Evolutionary conservation across 2,797 vertebrate genomes (phyloP), one percentile per base, ranked within the genome.

Genomic region (Melanotaenia nigrans): DNA sequence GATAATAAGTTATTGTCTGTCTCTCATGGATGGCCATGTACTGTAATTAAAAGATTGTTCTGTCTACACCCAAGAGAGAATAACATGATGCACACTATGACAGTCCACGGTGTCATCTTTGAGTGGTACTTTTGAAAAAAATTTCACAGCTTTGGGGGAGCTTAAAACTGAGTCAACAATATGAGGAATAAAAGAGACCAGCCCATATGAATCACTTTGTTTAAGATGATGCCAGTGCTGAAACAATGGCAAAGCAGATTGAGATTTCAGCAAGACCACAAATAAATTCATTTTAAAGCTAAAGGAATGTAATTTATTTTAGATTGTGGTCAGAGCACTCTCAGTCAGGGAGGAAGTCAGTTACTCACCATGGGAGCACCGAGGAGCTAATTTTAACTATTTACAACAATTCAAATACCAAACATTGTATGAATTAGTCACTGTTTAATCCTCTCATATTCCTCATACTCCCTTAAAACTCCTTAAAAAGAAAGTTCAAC

Each of bases 31-130:
- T 30, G 4, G 13, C 12, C 33, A 6, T 51, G 62, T 51, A 45
- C 66, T 83, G 78, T 78, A 82, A 90, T 92, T 89, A 87, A 85
- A 85, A 85, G 83, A 75, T 49, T 81, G 58, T 28, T 14, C 61
- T 11, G 66, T 85, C 84, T 78, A 71, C 68, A 61, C 62, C 70
- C 5, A 20, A 25, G 22, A 77, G 81, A 67, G 74, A 86, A 77
- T 68, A 75, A 84, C 75, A 57, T 66, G 71, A 81, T 73, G 59
- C 68, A 30, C 5, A 5, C 61, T 24, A 40, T 82, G 82, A 82
- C 81, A 35, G 40, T 71, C 47, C 71, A 54, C 54, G n/a, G 71
- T 68, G 86, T 86, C 85, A 86, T 81, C 40, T 61, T 68, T 79
- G 73, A 87, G 83, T 83, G 65, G 75, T 68, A 13, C 71, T 84